Percentiles rank a stretch among this genome's conserved stretches.
Evolutionary conservation across 2,888 invertebrate genomes (phyloP).

Genomic region (Aleiodes alternator): DNA sequence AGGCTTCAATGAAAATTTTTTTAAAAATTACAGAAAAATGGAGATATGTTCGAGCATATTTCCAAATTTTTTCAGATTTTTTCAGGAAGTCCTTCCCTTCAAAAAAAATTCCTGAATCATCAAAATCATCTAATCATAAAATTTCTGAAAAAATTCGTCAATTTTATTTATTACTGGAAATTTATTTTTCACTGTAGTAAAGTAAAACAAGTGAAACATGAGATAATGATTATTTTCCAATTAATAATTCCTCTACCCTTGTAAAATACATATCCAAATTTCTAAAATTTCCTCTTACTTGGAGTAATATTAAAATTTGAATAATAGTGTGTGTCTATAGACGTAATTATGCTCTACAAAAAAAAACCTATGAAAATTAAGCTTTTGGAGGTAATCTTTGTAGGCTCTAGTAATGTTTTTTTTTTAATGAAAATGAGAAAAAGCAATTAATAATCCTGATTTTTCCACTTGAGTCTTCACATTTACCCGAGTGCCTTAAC

Average conservation of each 20-base stretch:
- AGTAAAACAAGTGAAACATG: no score
- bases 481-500: constrained; percentile 68
- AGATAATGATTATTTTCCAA: no score
- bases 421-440: constrained; percentile 8
- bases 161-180: no score
- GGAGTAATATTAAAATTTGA: constrained; percentile 15
- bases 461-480: constrained; percentile 37
- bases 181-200: no score
- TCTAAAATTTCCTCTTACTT: constrained; percentile 27
- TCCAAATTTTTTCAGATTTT: no score
- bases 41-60: no score
- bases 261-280: constrained; percentile 33
- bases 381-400: constrained; percentile 35
- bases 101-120: no score
- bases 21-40: no score
- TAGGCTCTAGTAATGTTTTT: constrained; percentile 24
- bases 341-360: constrained; percentile 32
- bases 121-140: no score
- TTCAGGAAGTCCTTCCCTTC: no score
- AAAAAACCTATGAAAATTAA: constrained; percentile 14
- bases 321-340: constrained; percentile 39
- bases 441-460: constrained; percentile 4
- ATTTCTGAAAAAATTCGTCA: no score
- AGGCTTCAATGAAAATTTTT: no score
- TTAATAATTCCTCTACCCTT: neutral